These are phyloP conservation scores for Hydrochoerus hydrochaeris DNA, from an alignment of 2,113 vertebrate genomes.

Conservation along the genomic window DNA sequence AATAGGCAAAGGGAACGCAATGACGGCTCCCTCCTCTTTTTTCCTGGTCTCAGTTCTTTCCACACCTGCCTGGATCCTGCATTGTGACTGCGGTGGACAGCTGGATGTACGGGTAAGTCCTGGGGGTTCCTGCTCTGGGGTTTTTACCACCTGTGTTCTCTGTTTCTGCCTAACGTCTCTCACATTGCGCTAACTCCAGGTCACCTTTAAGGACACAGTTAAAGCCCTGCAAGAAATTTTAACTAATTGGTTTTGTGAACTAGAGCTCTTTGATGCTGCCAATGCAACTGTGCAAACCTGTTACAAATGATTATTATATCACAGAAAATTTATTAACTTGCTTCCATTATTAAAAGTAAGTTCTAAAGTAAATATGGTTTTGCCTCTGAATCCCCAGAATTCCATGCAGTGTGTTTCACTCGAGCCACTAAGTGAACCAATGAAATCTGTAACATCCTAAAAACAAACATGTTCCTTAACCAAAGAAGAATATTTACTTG, in stretches of 20 bases:
- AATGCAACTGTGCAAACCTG: background rate
- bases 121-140: background rate
- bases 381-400: background rate
- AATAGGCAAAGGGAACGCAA: background rate
- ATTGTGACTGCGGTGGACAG: background rate
- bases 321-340: background rate
- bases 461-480: background rate
- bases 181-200: background rate
- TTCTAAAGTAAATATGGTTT: constrained; percentile 13
- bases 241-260: background rate
- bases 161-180: background rate
- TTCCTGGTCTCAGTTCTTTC: background rate
- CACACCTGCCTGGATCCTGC: background rate
- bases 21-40: background rate
- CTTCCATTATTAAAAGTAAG: constrained; percentile 55
- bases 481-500: constrained; percentile 12
- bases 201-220: background rate
- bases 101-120: background rate
- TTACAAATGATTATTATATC: constrained; percentile 7
- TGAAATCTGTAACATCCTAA: background rate
- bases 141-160: background rate
- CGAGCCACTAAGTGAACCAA: constrained; percentile 34
- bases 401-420: constrained; percentile 6
- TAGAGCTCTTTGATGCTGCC: background rate
- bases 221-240: background rate